Evolutionary conservation across 2,797 vertebrate genomes (phyloP), one percentile per base, ranked within the genome.

Genomic region (Hyperoplus immaculatus): DNA sequence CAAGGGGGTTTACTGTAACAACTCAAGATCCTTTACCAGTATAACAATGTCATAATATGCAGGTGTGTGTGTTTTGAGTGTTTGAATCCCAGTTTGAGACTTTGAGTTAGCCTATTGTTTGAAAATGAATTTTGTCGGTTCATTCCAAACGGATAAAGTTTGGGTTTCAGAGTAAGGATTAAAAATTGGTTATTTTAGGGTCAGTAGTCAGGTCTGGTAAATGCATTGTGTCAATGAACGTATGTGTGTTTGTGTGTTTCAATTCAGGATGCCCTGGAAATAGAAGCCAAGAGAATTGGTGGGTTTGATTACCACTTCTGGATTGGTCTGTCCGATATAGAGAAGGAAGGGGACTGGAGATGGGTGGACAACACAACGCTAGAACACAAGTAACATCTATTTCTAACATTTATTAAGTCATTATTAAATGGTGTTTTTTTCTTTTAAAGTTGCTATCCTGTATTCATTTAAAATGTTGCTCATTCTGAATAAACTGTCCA

Each of bases 291-390:
- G 47, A 86, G 41, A 41, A 72, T 74, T 8, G 45, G 21, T 16
- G 74, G 74, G 68, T 62, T 69, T 61, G 67, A 80, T 64, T 71
- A 77, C 49, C 66, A 75, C 66, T 80, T 46, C 66, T 86, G 62
- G 72, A 76, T 70, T 2, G 14, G 67, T 53, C 77, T 77, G 55
- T 60, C 71, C 51, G 63, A 78, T 46, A 55, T 50, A 21, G 58
- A 65, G 3, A 69, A 4, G 0, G 93, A 95, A 87, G 91, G 90
- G 8, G 63, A 85, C 10, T 94, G 93, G 92, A 87, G 76, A 87
- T 95, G 93, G 94, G 88, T 95, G 88, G 93, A 95, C 87, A 92
- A 93, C 72, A 89, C 91, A 1, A 77, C 82, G 1, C 60, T 95
- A 38, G 81, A 90, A 5, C 59, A 86, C 47, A 94, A 91, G 92